Percentiles rank a stretch among this genome's conserved stretches.
Conservation (phyloP, 64 coral and sea anemone species). For the Hydrozoanthus tunicans region DNA sequence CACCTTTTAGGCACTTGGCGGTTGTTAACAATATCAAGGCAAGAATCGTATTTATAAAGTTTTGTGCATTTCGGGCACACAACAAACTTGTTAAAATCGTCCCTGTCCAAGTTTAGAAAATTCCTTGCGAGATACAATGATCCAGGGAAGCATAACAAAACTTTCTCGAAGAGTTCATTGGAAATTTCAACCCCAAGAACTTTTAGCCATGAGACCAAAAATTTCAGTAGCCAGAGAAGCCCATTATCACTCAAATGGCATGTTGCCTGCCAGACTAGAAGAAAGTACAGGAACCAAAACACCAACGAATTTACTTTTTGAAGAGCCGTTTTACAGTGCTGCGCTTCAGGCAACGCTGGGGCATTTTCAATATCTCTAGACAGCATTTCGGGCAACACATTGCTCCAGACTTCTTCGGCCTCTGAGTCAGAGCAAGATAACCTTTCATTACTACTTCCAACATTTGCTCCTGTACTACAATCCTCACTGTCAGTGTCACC, state of each 20-base stretch:
- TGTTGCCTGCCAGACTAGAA: slow-evolving; percentile 66
- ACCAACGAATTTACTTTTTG: slow-evolving; percentile 59
- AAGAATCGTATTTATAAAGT: slow-evolving; percentile 20
- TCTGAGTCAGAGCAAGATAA: no score
- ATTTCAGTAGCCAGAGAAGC: slow-evolving; percentile 61
- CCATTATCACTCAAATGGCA: slow-evolving; percentile 75
- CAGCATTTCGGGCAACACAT: slow-evolving; percentile 36
- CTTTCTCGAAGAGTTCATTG: slow-evolving; percentile 17
- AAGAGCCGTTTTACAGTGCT: background rate
- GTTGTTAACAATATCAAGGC: slow-evolving; percentile 13
- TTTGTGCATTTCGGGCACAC: slow-evolving; percentile 75
- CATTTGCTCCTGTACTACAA: no score
- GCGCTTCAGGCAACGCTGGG: slow-evolving; percentile 38
- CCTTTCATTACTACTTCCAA: no score
- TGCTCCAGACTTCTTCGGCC: slow-evolving; percentile 47
- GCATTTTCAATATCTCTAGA: slow-evolving; percentile 45
- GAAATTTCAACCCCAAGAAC: slow-evolving; percentile 58
- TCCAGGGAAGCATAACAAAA: slow-evolving; percentile 36
- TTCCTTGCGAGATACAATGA: slow-evolving; percentile 58
- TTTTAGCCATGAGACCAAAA: slow-evolving; percentile 56
- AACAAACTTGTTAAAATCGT: slow-evolving; percentile 72
- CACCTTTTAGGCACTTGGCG: slow-evolving; percentile 44
- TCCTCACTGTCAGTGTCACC: no score
- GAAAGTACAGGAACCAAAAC: slow-evolving; percentile 72
- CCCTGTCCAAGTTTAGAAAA: slow-evolving; percentile 68